Base-by-base conservation (phyloP, 2,888 invertebrate species). In the Microplitis manilae region DNA sequence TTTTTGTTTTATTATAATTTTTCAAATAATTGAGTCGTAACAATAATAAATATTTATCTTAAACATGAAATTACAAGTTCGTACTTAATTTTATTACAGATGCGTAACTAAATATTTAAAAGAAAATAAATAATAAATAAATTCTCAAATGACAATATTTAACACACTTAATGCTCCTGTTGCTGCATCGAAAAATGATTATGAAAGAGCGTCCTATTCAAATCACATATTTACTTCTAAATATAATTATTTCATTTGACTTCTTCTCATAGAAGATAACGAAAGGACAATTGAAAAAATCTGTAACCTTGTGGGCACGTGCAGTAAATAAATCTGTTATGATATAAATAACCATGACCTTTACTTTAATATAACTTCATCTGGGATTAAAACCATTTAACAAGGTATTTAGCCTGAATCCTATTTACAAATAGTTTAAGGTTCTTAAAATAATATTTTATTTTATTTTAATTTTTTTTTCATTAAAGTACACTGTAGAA, bases 151-250 rank as follows among this genome's bases (percentile, higher is more conserved):
- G 62, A 62, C 50, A 9, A 62, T 20, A 62, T 7, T 20, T 62
- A 20, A 5, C 6, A 8, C n/a, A n/a, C 15, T 17, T 15, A 15
- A 62, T 62, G 20, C 17, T 62, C 59, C 20, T 62, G 62, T 15
- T 62, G 62, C 62, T 17, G 17, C 17, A 62, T n/a, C 20, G 62
- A 62, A 62, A 20, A 62, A 62, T 59, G 59, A n/a, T 9, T 59
- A 7, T 59, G 4, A 59, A 59, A 59, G 59, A 59, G 9, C 59
- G n/a, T 7, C 13, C 13, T 59, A 59, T 59, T 59, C 59, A 5
- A 17, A 62, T 62, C 17, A 20, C 6, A 17, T 62, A 62, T 20
- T 13, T 13, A 59, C 6, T n/a, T n/a, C n/a, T 9, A 59, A 59
- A 59, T n/a, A 13, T n/a, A 13, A 13, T n/a, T 59, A 59, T 59